Percentiles rank a stretch among this genome's conserved stretches.
Conservation (phyloP, 2,888 invertebrate species). For the Odontocolon sp. region DNA sequence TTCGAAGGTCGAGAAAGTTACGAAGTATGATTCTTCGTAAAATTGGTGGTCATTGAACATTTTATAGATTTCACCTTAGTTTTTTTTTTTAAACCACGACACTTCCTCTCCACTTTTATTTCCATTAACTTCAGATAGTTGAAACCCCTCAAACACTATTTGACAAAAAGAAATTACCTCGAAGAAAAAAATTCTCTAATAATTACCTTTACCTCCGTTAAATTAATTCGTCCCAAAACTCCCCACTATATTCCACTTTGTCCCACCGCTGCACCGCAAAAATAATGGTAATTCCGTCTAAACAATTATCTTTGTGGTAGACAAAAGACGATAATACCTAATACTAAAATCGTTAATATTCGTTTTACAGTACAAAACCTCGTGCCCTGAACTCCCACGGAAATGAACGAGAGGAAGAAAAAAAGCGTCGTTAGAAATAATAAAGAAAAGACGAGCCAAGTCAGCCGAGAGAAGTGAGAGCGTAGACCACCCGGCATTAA, state of each 20-base stretch:
- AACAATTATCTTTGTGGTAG: background rate
- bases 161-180: no score
- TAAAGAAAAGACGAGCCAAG: background rate
- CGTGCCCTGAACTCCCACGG: slow-evolving; percentile 50
- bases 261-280: no score
- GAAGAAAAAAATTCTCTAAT: no score
- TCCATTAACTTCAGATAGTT: no score
- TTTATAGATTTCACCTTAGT: slow-evolving; percentile 36
- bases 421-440: background rate
- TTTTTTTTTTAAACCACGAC: no score
- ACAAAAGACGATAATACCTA: slow-evolving; percentile 4
- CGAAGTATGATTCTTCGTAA: background rate
- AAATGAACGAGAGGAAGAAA: slow-evolving; percentile 1
- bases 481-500: slow-evolving; percentile 58
- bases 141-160: no score
- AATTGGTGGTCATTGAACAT: slow-evolving; percentile 3
- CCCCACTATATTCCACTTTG: no score
- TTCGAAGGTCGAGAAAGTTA: slow-evolving; percentile 32
- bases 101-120: no score
- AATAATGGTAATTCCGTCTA: background rate
- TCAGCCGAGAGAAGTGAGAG: slow-evolving; percentile 27
- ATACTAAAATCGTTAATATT: slow-evolving; percentile 25
- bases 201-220: no score
- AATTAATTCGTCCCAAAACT: no score
- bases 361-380: slow-evolving; percentile 16